Conservation (phyloP, 2,888 invertebrate genomes). For the Galerucella calmariensis region DNA sequence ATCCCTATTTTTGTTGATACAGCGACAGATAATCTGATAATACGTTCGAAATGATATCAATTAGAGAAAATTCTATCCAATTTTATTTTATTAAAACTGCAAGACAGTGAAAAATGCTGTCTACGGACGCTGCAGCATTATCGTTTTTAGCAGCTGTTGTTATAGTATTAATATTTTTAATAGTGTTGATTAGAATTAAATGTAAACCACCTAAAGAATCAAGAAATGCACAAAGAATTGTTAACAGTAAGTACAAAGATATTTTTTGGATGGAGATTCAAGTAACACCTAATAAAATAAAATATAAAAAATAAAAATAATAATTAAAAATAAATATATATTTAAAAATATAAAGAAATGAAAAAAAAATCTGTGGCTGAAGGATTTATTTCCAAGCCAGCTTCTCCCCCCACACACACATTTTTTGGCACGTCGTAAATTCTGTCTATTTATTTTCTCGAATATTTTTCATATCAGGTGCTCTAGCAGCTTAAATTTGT, state of each 20-base stretch:
- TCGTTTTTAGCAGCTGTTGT: conserved; percentile 17
- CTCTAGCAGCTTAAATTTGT: no score
- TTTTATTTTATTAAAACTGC: neutral
- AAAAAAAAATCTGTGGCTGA: no score
- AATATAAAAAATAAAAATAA: no score
- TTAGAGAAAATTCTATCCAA: neutral
- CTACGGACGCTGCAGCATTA: conserved; percentile 16
- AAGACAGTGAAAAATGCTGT: neutral
- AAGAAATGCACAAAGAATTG: neutral
- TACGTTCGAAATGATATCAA: neutral
- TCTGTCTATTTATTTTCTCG: no score
- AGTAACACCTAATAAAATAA: no score
- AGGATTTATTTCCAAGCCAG: no score
- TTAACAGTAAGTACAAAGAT: conserved; percentile 1
- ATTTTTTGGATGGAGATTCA: no score
- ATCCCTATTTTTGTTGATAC: neutral
- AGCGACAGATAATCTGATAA: neutral
- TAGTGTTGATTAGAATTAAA: conserved; percentile 20
- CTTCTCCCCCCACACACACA: no score
- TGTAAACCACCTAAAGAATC: neutral
- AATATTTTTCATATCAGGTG: no score
- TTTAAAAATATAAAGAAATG: no score
- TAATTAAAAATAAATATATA: no score
- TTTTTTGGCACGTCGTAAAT: no score
- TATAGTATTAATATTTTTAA: conserved; percentile 13